These are phyloP conservation scores for Arion vulgaris DNA, from an alignment of 1,140 invertebrate species.

Conservation along the genomic window DNA sequence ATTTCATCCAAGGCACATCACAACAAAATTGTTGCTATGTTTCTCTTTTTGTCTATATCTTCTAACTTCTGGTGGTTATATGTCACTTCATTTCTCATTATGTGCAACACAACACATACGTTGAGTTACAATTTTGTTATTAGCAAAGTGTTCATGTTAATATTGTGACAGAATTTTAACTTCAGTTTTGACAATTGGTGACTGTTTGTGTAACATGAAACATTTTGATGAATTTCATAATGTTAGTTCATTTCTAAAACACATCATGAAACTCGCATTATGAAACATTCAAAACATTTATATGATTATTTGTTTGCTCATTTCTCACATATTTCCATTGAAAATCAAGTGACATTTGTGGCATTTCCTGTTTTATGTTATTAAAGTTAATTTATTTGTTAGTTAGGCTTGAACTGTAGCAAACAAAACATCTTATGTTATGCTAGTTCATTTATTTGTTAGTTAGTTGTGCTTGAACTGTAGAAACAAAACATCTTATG, in stretches of 20 bases:
- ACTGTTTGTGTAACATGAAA: slow-evolving; percentile 22
- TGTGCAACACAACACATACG: neutral
- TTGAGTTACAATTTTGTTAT: slow-evolving; percentile 18
- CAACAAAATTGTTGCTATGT: neutral
- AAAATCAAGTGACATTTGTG: neutral
- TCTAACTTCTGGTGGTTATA: slow-evolving; percentile 22
- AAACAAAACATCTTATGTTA: neutral
- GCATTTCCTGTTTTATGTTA: neutral
- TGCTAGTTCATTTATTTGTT: neutral
- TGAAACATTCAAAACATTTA: no score
- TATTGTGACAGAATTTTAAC: slow-evolving; percentile 24
- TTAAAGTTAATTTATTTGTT: neutral
- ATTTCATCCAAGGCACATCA: neutral
- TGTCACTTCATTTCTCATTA: slow-evolving; percentile 5
- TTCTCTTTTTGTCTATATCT: neutral
- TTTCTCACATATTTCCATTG: neutral
- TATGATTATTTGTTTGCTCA: neutral
- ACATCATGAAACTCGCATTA: no score
- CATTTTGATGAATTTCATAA: slow-evolving; percentile 9
- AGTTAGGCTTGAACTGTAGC: no score
- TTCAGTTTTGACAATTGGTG: slow-evolving; percentile 2
- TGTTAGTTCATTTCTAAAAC: neutral
- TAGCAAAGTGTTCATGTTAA: slow-evolving; percentile 22
- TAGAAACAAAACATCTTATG: neutral
- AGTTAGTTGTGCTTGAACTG: no score